Percentiles rank a stretch among this genome's conserved stretches.
Conservation (phyloP, 2,797 vertebrate genomes). For the Geotrypetes seraphini region DNA sequence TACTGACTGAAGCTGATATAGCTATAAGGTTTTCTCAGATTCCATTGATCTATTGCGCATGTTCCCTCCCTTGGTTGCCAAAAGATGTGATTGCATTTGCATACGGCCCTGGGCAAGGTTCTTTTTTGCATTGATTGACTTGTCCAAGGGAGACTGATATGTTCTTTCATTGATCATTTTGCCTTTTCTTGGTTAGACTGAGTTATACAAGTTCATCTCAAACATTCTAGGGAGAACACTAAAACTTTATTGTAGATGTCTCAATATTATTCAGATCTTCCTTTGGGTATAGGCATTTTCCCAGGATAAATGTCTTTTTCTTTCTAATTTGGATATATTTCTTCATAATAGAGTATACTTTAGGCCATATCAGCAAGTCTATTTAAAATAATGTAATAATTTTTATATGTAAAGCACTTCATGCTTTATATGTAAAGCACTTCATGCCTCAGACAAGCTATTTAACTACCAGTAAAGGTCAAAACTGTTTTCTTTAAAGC, state of each 20-base stretch:
- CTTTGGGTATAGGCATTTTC: conserved; percentile 36
- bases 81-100: conserved; percentile 94
- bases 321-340: conserved; percentile 28
- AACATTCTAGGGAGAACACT: conserved; percentile 67
- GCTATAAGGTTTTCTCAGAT: conserved; percentile 87
- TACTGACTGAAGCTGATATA: conserved; percentile 83
- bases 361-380: conserved; percentile 18
- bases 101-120: conserved; percentile 99
- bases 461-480: conserved; percentile 40
- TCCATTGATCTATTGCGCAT: conserved; percentile 96
- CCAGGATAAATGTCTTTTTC: conserved; percentile 18
- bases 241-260: conserved; percentile 71
- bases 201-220: conserved; percentile 88
- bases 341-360: conserved; percentile 10
- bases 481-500: conserved; percentile 36
- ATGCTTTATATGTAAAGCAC: not conserved
- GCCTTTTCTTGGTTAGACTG: conserved; percentile 85
- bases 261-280: conserved; percentile 61
- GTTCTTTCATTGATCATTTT: conserved; percentile 95
- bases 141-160: conserved; percentile 92
- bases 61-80: conserved; percentile 89
- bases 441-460: conserved; percentile 25
- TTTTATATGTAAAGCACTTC: not conserved
- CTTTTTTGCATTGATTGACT: conserved; percentile 98
- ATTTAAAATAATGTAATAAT: conserved; percentile 1